Conservation (phyloP, 2,888 invertebrate genomes). For the Nineta flava region DNA sequence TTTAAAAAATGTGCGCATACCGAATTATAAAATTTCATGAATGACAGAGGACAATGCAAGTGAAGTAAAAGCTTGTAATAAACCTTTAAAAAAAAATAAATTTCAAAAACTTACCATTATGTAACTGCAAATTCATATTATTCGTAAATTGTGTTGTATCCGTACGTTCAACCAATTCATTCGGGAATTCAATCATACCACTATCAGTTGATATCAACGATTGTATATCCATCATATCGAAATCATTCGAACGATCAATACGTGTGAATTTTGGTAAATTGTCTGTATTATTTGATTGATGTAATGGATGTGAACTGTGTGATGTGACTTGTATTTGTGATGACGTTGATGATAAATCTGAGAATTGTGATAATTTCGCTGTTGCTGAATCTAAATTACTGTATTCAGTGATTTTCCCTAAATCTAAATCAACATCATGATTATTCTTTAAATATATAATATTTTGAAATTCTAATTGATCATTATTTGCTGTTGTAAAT, state of each 20-base stretch:
- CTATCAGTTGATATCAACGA: constrained; percentile 2
- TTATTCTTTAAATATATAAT: not conserved
- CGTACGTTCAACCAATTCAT: constrained; percentile 1
- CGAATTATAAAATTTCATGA: too few relatives aligned
- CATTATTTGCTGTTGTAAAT: not conserved
- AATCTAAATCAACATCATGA: not conserved
- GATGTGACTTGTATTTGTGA: not conserved
- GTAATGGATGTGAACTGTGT: not conserved
- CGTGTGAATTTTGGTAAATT: not conserved
- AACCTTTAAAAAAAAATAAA: not conserved
- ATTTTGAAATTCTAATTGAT: constrained; percentile 4
- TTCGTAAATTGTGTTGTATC: not conserved
- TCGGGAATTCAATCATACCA: not conserved
- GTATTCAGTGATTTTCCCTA: not conserved
- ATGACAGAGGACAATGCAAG: too few relatives aligned
- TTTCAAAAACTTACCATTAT: not conserved
- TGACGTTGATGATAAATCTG: not conserved
- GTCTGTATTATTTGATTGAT: not conserved
- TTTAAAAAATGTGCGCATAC: too few relatives aligned
- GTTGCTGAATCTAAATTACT: not conserved
- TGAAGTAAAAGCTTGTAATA: not conserved
- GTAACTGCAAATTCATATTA: not conserved
- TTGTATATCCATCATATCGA: constrained; percentile 5
- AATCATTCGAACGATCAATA: not conserved
- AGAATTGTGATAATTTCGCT: not conserved